Conservation (phyloP, 2,113 vertebrate species). For the Puntigrus tetrazona region DNA sequence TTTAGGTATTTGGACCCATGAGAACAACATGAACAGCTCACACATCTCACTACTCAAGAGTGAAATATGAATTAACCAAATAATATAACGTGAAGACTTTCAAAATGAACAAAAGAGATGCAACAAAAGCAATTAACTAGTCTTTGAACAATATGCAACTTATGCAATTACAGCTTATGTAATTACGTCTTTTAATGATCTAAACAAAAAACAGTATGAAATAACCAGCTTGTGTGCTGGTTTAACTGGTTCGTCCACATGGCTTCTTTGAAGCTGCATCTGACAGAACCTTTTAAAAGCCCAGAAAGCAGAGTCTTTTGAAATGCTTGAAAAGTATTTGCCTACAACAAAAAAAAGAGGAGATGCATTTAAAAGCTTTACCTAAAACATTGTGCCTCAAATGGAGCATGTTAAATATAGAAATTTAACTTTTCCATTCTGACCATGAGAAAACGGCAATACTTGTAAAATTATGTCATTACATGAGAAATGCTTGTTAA, state of each 20-base stretch:
- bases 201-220: not conserved
- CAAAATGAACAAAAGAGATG: not conserved
- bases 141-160: not conserved
- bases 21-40: not conserved
- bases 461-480: not conserved
- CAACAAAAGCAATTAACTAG: not conserved
- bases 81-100: not conserved
- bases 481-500: not conserved
- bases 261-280: not conserved
- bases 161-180: not conserved
- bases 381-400: not conserved
- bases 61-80: not conserved
- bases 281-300: not conserved
- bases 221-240: not conserved
- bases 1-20: not conserved
- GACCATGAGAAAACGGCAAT: not conserved
- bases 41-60: not conserved
- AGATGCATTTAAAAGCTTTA: not conserved
- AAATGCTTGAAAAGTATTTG: conserved; percentile 15
- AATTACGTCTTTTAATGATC: not conserved
- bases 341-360: not conserved
- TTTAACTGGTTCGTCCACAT: conserved; percentile 34
- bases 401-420: not conserved
- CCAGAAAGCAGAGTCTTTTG: not conserved
- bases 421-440: not conserved